phyloP scores from a whole-genome alignment of 2,888 invertebrate species.

The Erannis defoliaria region DNA sequence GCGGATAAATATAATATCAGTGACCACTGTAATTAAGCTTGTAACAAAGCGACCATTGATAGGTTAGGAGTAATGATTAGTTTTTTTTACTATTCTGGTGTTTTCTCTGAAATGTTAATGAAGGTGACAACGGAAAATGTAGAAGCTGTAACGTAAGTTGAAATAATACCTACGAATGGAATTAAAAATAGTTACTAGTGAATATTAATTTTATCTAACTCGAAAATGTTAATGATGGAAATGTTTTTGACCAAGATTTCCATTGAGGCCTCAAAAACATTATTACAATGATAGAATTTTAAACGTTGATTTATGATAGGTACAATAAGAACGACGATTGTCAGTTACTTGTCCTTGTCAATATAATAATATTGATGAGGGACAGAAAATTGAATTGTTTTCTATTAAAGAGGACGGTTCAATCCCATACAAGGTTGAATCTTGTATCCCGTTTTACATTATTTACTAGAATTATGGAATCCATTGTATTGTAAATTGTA shows the following conservation, averaged over 20 bases:
- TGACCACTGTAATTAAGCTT: not conserved
- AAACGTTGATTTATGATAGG: no score
- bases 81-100: not conserved
- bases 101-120: not conserved
- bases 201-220: not conserved
- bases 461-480: no score
- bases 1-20: not conserved
- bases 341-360: no score
- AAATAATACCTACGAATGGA: conserved; percentile 6
- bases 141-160: conserved; percentile 5
- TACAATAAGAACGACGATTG: no score
- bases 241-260: conserved; percentile 3
- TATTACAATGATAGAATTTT: not conserved
- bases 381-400: no score
- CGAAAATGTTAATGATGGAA: not conserved
- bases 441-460: no score
- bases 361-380: no score
- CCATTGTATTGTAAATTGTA: no score
- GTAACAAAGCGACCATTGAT: not conserved
- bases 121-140: conserved; percentile 19
- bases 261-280: no score
- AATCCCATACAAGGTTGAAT: no score
- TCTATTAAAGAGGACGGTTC: no score
- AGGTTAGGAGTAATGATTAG: not conserved
- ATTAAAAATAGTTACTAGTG: not conserved